A percentile compares a stretch with the other conserved stretches of the same genome.
These are phyloP conservation scores for Melanotaenia parkinsoni DNA, from an alignment of 2,797 vertebrate species.

Conservation along the genomic window DNA sequence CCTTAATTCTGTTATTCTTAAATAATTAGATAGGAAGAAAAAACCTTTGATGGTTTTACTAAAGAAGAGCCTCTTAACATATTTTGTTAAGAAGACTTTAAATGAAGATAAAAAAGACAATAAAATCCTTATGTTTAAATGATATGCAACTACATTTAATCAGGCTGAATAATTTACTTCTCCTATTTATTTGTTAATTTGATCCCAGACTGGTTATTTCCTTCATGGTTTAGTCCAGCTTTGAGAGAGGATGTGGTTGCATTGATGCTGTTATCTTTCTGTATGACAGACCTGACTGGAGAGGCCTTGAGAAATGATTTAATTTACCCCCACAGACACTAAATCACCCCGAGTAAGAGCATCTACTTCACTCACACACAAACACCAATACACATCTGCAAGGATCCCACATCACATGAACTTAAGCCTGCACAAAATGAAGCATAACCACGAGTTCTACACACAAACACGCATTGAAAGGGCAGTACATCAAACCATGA, in stretches of 20 bases:
- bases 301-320: constrained; percentile 75
- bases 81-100: not conserved
- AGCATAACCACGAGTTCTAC: constrained; percentile 4
- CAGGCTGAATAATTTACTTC: constrained; percentile 5
- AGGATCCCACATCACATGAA: constrained; percentile 12
- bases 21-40: not conserved
- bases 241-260: constrained; percentile 31
- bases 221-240: constrained; percentile 13
- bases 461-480: constrained; percentile 1
- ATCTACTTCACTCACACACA: constrained; percentile 23
- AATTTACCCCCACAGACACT: constrained; percentile 66
- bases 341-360: constrained; percentile 57
- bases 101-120: not conserved
- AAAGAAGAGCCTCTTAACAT: not conserved
- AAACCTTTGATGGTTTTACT: too few species aligned
- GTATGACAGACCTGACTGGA: constrained; percentile 64
- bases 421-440: constrained; percentile 20
- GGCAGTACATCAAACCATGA: constrained; percentile 34
- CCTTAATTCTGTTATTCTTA: not conserved
- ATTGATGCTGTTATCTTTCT: constrained; percentile 63
- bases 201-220: not conserved
- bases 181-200: not conserved
- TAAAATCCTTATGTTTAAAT: not conserved
- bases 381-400: constrained; percentile 10
- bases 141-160: not conserved